Percentiles rank a stretch among this genome's conserved stretches.
phyloP scores from a whole-genome alignment of 2,113 vertebrate genomes.

The Ptyas mucosa region DNA sequence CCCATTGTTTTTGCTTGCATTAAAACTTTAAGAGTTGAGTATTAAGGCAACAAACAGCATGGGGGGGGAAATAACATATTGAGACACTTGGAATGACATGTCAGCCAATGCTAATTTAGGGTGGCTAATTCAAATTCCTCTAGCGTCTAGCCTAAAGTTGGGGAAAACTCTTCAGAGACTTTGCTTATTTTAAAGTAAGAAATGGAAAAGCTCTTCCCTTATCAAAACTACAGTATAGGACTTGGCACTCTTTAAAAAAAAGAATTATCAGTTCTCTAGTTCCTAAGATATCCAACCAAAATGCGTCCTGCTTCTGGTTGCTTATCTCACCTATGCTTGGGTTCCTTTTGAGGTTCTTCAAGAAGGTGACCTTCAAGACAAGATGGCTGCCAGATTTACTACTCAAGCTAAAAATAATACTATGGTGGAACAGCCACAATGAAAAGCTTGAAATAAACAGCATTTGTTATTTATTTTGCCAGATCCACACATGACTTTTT shows the following conservation, averaged over 20 bases:
- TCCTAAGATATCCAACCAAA: neutral
- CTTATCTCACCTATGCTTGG: slow-evolving; percentile 37
- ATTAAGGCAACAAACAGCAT: neutral
- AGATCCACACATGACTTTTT: neutral
- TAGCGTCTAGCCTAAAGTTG: neutral
- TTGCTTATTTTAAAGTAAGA: neutral
- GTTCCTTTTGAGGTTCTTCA: slow-evolving; percentile 5
- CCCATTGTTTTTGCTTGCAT: neutral
- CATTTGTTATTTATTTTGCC: neutral
- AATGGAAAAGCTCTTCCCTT: neutral
- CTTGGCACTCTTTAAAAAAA: neutral
- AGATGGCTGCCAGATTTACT: neutral
- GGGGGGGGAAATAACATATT: neutral
- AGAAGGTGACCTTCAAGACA: slow-evolving; percentile 51
- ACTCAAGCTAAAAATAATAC: neutral
- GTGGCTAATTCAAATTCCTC: neutral
- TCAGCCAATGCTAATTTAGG: neutral
- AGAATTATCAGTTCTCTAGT: neutral
- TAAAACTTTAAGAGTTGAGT: neutral
- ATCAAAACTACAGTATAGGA: neutral
- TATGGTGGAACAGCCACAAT: neutral
- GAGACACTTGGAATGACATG: fast-evolving
- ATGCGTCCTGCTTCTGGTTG: fast-evolving
- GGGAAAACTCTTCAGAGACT: neutral
- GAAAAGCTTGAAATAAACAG: neutral